These are phyloP conservation scores for Anadara kagoshimensis DNA, from an alignment of 1,140 invertebrate genomes.

Conservation along the genomic window DNA sequence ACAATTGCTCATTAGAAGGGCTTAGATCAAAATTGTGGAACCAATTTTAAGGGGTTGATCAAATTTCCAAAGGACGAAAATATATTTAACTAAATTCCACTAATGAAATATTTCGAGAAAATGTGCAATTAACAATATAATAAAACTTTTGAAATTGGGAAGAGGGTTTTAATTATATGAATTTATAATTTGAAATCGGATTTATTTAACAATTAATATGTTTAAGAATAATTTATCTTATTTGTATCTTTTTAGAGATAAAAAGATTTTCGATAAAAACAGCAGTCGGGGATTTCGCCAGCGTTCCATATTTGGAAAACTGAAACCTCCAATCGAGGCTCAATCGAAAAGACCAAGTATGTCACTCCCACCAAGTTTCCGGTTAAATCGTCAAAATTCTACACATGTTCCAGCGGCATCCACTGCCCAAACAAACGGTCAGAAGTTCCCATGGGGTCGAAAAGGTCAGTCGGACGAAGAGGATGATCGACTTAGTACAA, in stretches of 20 bases:
- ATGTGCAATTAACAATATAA: no score
- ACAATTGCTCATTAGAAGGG: no score
- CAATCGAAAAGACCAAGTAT: conserved; percentile 28
- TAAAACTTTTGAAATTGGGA: no score
- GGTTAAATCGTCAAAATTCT: conserved; percentile 46
- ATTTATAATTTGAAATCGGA: no score
- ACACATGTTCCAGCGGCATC: conserved; percentile 52
- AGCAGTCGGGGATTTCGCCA: conserved; percentile 20
- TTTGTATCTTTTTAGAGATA: conserved; percentile 19
- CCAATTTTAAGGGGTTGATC: no score
- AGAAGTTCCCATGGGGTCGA: conserved; percentile 48
- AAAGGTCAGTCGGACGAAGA: conserved; percentile 42
- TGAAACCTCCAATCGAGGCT: conserved; percentile 18
- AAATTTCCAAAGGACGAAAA: no score
- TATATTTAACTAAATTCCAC: no score
- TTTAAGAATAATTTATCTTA: background rate
- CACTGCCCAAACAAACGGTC: conserved; percentile 20
- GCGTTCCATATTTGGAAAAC: conserved; percentile 30
- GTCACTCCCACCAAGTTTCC: conserved; percentile 33
- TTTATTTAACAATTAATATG: no score
- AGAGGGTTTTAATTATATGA: no score
- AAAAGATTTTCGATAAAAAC: conserved; percentile 12
- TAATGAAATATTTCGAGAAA: no score
- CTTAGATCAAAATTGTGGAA: no score
- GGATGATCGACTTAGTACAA: conserved; percentile 42